phyloP scores from a whole-genome alignment of 2,797 vertebrate genomes.

The Rhinichthys osculus region DNA sequence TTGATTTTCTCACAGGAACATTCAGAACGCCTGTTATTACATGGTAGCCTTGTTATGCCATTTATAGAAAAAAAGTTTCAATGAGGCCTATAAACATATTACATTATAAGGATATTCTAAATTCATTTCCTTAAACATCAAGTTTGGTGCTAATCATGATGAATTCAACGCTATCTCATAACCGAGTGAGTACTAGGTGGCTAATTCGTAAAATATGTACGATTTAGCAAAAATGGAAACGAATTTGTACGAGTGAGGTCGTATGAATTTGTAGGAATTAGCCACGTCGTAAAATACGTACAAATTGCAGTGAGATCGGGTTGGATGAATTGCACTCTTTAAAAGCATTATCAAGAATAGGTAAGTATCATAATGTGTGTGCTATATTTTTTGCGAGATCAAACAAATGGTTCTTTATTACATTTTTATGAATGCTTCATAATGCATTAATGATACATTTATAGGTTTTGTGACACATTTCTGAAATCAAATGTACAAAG shows the following conservation, averaged over 20 bases:
- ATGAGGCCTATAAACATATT: neutral
- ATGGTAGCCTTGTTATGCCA: neutral
- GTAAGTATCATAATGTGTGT: neutral
- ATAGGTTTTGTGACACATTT: neutral
- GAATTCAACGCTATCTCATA: neutral
- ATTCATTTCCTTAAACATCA: neutral
- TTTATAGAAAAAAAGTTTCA: neutral
- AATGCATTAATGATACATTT: neutral
- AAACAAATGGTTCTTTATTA: neutral
- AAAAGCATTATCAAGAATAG: neutral
- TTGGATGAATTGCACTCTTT: neutral
- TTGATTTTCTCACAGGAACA: slow-evolving; percentile 35
- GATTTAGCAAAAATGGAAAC: no score
- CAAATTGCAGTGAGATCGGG: no score
- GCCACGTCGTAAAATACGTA: no score
- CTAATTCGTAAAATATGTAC: no score
- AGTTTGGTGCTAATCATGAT: neutral
- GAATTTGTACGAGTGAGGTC: no score
- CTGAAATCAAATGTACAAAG: neutral
- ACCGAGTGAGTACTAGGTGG: no score
- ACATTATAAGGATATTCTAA: neutral
- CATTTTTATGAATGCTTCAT: neutral
- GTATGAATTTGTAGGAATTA: no score
- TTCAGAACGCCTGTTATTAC: slow-evolving; percentile 18
- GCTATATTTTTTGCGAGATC: neutral